phyloP scores from a whole-genome alignment of 1,140 invertebrate species.

The Nixonia krombeini region DNA sequence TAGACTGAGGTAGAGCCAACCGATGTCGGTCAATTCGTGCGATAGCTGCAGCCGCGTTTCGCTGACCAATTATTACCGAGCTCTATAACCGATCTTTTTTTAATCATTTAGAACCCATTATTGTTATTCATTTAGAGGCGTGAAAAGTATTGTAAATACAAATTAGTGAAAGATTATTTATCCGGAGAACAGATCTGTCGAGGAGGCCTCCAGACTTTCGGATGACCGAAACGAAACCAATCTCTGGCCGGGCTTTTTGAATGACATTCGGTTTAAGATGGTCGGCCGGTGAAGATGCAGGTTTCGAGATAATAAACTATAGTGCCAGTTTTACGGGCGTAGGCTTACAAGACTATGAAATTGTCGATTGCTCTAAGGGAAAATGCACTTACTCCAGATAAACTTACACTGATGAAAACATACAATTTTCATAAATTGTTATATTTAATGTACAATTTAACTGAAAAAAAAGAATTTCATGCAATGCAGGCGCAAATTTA shows the following conservation, averaged over 20 bases:
- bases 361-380: too few species aligned
- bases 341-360: too few species aligned
- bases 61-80: not conserved
- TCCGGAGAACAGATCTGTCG: constrained; percentile 35
- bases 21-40: not conserved
- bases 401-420: too few species aligned
- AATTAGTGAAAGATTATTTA: constrained; percentile 68
- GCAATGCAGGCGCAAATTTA: too few species aligned
- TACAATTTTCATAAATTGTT: too few species aligned
- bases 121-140: constrained; percentile 55
- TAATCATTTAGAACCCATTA: constrained; percentile 25
- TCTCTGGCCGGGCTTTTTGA: constrained; percentile 38
- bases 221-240: constrained; percentile 22
- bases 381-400: too few species aligned
- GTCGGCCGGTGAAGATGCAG: too few species aligned
- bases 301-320: too few species aligned
- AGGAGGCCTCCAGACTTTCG: constrained; percentile 37
- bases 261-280: constrained; percentile 28
- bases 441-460: too few species aligned
- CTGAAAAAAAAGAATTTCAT: too few species aligned
- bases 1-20: constrained; percentile 9
- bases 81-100: constrained; percentile 8
- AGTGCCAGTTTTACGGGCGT: too few species aligned
- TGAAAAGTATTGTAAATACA: constrained; percentile 67
- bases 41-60: not conserved